A percentile compares a stretch with the other conserved stretches of the same genome.
Evolutionary conservation across 2,113 vertebrate genomes (phyloP).

Genomic region (Fulmarus glacialis): DNA sequence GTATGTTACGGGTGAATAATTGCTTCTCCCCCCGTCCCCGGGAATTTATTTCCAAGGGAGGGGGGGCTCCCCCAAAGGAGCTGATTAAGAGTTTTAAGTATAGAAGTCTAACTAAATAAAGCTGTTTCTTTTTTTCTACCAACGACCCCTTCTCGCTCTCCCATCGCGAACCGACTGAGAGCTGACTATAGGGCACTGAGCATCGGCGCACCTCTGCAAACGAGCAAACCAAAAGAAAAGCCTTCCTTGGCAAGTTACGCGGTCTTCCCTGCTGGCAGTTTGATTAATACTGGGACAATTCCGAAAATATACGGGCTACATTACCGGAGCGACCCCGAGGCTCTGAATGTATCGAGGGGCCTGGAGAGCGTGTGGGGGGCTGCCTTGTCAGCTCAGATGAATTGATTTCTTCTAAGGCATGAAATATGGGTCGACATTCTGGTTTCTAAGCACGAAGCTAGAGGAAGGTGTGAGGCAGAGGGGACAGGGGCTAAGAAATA

Average conservation of each 20-base stretch:
- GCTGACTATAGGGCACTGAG: background rate
- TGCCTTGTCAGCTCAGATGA: constrained; percentile 39
- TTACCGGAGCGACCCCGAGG: background rate
- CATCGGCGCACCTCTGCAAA: background rate
- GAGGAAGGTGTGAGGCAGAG: constrained; percentile 60
- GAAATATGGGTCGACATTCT: constrained; percentile 43
- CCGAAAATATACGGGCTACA: background rate
- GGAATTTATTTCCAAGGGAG: background rate
- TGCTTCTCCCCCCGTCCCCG: background rate
- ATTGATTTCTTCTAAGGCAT: constrained; percentile 37
- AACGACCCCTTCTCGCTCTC: background rate
- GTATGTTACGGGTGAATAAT: background rate
- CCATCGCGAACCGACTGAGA: fast-evolving
- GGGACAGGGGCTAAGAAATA: constrained; percentile 17
- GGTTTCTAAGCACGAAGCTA: constrained; percentile 53
- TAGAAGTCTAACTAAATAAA: background rate
- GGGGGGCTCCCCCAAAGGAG: background rate
- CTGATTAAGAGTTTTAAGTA: background rate
- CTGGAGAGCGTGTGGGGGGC: background rate
- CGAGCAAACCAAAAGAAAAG: background rate
- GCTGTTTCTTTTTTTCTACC: background rate
- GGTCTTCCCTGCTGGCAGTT: background rate
- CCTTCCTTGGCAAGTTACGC: background rate
- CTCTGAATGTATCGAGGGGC: background rate
- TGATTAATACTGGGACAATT: background rate